Percentiles rank a stretch among this genome's conserved stretches.
phyloP scores from a whole-genome alignment of 1,140 invertebrate genomes.

The Acyrthosiphon pisum region DNA sequence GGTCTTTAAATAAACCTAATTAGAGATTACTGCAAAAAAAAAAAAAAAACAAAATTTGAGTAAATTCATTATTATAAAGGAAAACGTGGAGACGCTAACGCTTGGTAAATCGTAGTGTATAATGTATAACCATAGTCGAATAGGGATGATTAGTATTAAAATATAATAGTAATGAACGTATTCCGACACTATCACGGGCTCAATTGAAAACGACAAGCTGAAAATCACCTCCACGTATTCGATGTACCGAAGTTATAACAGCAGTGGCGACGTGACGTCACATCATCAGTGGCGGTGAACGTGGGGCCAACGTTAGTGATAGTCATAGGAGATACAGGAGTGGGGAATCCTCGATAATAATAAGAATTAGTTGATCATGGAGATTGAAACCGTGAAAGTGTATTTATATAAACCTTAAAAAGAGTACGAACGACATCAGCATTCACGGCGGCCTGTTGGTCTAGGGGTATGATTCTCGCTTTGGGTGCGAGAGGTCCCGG shows the following conservation, averaged over 20 bases:
- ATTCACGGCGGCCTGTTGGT: constrained; percentile 8
- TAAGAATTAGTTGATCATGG: neutral
- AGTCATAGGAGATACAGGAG: neutral
- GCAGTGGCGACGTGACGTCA: no score
- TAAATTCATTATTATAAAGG: no score
- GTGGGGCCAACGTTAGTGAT: neutral
- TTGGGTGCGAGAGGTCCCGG: constrained; percentile 79
- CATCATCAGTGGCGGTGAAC: no score
- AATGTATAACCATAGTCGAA: no score
- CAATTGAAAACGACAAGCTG: no score
- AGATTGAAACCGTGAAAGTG: neutral
- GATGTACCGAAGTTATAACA: neutral
- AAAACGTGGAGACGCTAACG: no score
- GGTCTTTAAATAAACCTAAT: no score
- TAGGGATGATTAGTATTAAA: no score
- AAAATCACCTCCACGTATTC: neutral
- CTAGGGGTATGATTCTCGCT: constrained; percentile 70
- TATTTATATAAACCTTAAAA: neutral
- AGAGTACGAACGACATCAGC: neutral
- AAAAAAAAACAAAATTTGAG: no score
- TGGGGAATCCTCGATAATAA: neutral
- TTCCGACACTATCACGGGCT: neutral
- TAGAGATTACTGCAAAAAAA: no score
- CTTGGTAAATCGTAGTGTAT: no score
- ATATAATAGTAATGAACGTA: neutral